Percentiles rank a stretch among this genome's conserved stretches.
phyloP scores from a whole-genome alignment of 2,888 invertebrate genomes.

The Limnephilus lunatus region DNA sequence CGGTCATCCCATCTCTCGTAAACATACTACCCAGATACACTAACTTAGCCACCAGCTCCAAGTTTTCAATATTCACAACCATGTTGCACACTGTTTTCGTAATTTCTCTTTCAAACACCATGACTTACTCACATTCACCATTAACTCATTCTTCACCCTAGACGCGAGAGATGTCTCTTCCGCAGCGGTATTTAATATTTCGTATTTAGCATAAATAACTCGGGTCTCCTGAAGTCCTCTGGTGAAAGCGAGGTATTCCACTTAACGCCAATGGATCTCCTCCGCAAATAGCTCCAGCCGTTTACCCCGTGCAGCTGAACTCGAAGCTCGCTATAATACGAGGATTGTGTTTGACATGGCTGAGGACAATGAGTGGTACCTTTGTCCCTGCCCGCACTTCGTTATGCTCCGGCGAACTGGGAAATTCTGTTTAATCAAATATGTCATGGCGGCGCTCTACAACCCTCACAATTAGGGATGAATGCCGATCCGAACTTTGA shows the following conservation, averaged over 20 bases:
- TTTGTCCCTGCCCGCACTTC: not conserved
- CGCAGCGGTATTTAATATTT: not conserved
- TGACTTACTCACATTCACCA: too few species aligned
- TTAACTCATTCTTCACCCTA: too few species aligned
- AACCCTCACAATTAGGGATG: not conserved
- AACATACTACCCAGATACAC: too few species aligned
- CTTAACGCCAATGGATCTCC: not conserved
- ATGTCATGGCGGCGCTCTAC: conserved; percentile 1
- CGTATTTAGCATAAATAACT: not conserved
- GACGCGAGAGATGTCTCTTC: conserved; percentile 11
- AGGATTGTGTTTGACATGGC: conserved; percentile 19
- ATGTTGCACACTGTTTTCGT: too few species aligned
- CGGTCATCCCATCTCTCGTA: too few species aligned
- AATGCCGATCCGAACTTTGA: not conserved
- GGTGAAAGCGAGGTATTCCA: not conserved
- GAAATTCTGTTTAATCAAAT: conserved; percentile 35
- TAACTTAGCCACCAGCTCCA: too few species aligned
- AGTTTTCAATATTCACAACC: too few species aligned
- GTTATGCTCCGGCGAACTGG: not conserved
- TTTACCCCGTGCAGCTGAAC: conserved; percentile 2
- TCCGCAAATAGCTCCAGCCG: not conserved
- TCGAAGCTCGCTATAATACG: not conserved
- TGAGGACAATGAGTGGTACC: not conserved
- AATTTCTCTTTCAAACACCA: too few species aligned
- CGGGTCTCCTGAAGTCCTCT: not conserved